These are phyloP conservation scores for Echeneis naucrates DNA, from an alignment of 2,797 vertebrate genomes.

Conservation along the genomic window DNA sequence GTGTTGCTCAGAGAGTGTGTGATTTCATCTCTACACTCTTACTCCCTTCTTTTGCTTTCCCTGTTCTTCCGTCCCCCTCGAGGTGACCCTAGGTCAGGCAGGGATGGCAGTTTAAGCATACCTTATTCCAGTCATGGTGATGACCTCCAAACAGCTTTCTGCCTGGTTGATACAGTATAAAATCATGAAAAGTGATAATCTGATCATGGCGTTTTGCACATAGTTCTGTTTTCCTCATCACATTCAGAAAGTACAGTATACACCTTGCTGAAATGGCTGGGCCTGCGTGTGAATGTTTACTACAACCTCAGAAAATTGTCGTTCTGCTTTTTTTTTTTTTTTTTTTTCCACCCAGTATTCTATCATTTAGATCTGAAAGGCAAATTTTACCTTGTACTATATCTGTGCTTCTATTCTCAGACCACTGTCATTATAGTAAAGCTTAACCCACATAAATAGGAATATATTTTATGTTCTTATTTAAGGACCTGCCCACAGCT, in stretches of 20 bases:
- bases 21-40: slow-evolving; percentile 23
- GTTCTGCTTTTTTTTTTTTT: slow-evolving; percentile 10
- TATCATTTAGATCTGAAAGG: slow-evolving; percentile 44
- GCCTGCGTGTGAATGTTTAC: slow-evolving; percentile 47
- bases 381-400: slow-evolving; percentile 37
- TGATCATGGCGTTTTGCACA: slow-evolving; percentile 64
- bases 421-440: slow-evolving; percentile 30
- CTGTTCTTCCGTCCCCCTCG: slow-evolving; percentile 32
- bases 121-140: slow-evolving; percentile 57
- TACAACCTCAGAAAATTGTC: slow-evolving; percentile 45
- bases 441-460: slow-evolving; percentile 27
- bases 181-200: slow-evolving; percentile 62
- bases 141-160: slow-evolving; percentile 53
- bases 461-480: slow-evolving; percentile 44
- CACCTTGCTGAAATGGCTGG: slow-evolving; percentile 38
- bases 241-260: slow-evolving; percentile 45
- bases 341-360: slow-evolving; percentile 24
- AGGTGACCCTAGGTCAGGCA: slow-evolving; percentile 48
- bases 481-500: slow-evolving; percentile 28
- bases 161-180: slow-evolving; percentile 50
- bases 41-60: slow-evolving; percentile 23
- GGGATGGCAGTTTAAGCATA: slow-evolving; percentile 46
- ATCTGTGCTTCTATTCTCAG: slow-evolving; percentile 59
- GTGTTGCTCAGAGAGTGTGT: slow-evolving; percentile 43
- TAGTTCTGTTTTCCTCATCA: slow-evolving; percentile 49